phyloP scores from a whole-genome alignment of 1,140 invertebrate genomes.

The Hycleus phaleratus region DNA sequence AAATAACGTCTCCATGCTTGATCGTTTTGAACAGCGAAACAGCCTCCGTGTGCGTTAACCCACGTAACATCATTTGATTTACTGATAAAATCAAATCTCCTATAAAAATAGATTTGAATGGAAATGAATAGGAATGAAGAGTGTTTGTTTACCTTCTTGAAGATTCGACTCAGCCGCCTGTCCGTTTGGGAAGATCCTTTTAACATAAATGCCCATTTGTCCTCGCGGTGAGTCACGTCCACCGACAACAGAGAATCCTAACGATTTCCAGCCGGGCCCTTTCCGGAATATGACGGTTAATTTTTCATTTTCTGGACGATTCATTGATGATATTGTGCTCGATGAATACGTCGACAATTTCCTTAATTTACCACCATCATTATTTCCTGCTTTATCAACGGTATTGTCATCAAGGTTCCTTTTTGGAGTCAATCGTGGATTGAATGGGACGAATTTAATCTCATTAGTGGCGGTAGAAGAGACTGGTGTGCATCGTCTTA shows the following conservation, averaged over 20 bases:
- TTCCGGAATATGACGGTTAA: slow-evolving; percentile 55
- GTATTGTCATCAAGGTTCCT: not conserved
- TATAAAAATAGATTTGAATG: not conserved
- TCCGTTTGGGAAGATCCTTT: slow-evolving; percentile 71
- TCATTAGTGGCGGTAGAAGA: not conserved
- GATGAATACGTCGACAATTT: not conserved
- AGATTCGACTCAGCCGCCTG: slow-evolving; percentile 62
- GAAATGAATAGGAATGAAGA: not conserved
- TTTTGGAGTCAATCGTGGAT: not conserved
- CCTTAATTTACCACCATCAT: not conserved
- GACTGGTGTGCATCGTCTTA: slow-evolving; percentile 3
- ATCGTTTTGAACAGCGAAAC: slow-evolving; percentile 1
- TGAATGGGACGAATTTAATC: not conserved
- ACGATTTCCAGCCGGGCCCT: slow-evolving; percentile 59
- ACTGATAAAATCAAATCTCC: slow-evolving; percentile 3
- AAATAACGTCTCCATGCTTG: slow-evolving; percentile 3
- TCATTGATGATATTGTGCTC: not conserved
- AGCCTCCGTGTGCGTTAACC: slow-evolving; percentile 5
- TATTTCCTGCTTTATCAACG: not conserved
- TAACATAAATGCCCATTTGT: slow-evolving; percentile 73
- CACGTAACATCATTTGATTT: not conserved
- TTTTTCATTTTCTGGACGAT: not conserved
- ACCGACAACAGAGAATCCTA: slow-evolving; percentile 77
- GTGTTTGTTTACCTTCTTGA: slow-evolving; percentile 44
- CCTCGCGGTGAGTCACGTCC: slow-evolving; percentile 67